phyloP scores from a whole-genome alignment of 37 sponge, comb jelly and placozoan species.

The Dysidea cf. avara region DNA sequence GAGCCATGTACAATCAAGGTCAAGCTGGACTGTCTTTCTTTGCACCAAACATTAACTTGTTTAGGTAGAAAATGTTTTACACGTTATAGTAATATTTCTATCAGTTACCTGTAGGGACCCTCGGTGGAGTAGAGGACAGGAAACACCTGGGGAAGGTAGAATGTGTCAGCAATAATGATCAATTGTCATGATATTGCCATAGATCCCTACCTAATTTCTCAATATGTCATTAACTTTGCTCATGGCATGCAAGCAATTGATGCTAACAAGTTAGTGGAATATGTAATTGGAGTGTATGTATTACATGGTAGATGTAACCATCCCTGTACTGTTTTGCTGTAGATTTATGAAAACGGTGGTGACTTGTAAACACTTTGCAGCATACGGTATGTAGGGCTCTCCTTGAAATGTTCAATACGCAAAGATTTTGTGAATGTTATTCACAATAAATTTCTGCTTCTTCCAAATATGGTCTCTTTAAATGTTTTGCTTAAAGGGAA shows the following conservation, averaged over 20 bases:
- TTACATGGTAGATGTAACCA: too few species aligned
- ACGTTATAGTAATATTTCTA: neutral
- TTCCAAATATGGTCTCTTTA: too few species aligned
- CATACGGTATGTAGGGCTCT: conserved; percentile 75
- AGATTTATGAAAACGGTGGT: conserved; percentile 70
- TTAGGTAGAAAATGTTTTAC: conserved; percentile 11
- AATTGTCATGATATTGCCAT: neutral
- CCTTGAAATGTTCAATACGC: too few species aligned
- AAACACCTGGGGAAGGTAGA: conserved; percentile 86
- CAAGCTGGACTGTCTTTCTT: conserved; percentile 81
- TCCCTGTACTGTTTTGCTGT: too few species aligned
- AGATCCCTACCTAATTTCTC: conserved; percentile 82
- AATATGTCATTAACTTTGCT: conserved; percentile 64
- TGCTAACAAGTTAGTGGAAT: conserved; percentile 61
- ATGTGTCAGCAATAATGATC: too few species aligned
- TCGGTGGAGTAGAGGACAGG: conserved; percentile 84
- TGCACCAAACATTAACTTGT: conserved; percentile 87
- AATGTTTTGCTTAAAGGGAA: too few species aligned
- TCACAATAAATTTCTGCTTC: too few species aligned
- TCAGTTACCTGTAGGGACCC: conserved; percentile 61
- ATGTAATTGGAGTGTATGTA: too few species aligned
- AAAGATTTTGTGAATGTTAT: too few species aligned
- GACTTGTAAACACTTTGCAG: conserved; percentile 76
- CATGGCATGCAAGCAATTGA: conserved; percentile 68
- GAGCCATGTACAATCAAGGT: conserved; percentile 71